Percentiles rank a stretch among this genome's conserved stretches.
phyloP scores from a whole-genome alignment of 2,888 invertebrate genomes.

The Ectropis crepuscularia region DNA sequence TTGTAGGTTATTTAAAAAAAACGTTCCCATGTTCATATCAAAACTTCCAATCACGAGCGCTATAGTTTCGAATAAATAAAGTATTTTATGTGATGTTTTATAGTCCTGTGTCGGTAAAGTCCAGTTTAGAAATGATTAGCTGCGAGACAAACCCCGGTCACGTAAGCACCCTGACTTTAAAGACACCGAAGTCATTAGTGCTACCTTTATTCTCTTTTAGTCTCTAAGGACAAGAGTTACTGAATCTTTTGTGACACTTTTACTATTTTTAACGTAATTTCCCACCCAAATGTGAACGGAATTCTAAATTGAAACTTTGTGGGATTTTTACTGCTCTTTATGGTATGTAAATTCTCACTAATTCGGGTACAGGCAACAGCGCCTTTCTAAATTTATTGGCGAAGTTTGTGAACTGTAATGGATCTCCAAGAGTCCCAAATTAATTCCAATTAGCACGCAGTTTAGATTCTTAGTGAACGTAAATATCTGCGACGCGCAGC shows the following conservation, averaged over 20 bases:
- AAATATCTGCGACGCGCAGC: slow-evolving; percentile 19
- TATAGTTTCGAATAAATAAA: slow-evolving; percentile 36
- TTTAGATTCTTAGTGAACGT: slow-evolving; percentile 26
- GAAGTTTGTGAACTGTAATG: slow-evolving; percentile 26
- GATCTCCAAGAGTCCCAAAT: slow-evolving; percentile 27
- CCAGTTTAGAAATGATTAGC: slow-evolving; percentile 36
- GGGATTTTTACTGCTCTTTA: slow-evolving; percentile 3
- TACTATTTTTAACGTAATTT: slow-evolving; percentile 25
- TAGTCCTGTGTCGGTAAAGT: slow-evolving; percentile 30
- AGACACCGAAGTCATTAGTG: slow-evolving; percentile 38
- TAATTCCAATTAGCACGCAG: slow-evolving; percentile 28
- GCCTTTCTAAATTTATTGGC: slow-evolving; percentile 20
- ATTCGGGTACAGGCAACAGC: slow-evolving; percentile 10
- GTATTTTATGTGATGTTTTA: slow-evolving; percentile 41
- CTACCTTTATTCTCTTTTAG: slow-evolving; percentile 31
- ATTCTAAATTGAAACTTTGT: slow-evolving; percentile 9
- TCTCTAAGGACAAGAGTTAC: slow-evolving; percentile 17
- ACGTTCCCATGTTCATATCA: slow-evolving; percentile 13
- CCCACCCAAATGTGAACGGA: slow-evolving; percentile 13
- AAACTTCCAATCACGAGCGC: slow-evolving; percentile 20
- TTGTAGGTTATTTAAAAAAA: no score
- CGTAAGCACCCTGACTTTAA: slow-evolving; percentile 43
- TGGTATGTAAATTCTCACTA: slow-evolving; percentile 2
- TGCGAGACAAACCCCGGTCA: slow-evolving; percentile 39
- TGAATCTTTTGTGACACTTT: slow-evolving; percentile 36